Conservation (phyloP, 2,888 invertebrate species). For the Epistrophe eligans region DNA sequence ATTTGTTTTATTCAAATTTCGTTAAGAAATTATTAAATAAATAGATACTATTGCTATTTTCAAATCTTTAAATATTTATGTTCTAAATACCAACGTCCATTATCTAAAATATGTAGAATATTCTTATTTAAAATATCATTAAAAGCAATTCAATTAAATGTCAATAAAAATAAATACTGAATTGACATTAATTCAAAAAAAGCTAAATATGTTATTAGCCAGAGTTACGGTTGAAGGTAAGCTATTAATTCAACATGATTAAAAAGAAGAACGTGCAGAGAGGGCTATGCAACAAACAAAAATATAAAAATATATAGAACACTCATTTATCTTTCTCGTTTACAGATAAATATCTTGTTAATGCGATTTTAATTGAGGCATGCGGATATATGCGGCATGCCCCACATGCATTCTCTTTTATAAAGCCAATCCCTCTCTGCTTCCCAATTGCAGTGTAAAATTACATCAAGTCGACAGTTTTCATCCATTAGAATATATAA, state of each 20-base stretch:
- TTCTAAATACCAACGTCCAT: too few species aligned
- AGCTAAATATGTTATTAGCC: slow-evolving; percentile 65
- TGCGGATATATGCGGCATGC: slow-evolving; percentile 72
- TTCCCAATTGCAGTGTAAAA: slow-evolving; percentile 37
- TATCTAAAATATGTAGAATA: too few species aligned
- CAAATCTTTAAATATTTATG: too few species aligned
- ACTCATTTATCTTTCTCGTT: slow-evolving; percentile 67
- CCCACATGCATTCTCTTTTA: slow-evolving; percentile 49
- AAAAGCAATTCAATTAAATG: too few species aligned
- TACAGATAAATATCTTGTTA: slow-evolving; percentile 78
- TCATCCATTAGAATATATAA: slow-evolving; percentile 19
- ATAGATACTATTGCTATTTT: too few species aligned
- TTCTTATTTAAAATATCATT: too few species aligned
- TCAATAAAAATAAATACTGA: too few species aligned
- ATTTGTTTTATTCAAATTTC: too few species aligned
- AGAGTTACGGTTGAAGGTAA: slow-evolving; percentile 49
- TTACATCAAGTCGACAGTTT: slow-evolving; percentile 23
- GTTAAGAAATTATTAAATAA: too few species aligned
- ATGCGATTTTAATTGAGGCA: slow-evolving; percentile 78
- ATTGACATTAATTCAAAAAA: too few species aligned
- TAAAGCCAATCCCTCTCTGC: slow-evolving; percentile 51
- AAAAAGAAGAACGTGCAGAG: slow-evolving; percentile 30
- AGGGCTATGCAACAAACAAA: slow-evolving; percentile 10
- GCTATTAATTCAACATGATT: slow-evolving; percentile 21
- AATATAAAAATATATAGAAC: slow-evolving; percentile 14